Base-by-base conservation (phyloP, 1,140 invertebrate species). In the Thaumetopoea pityocampa region DNA sequence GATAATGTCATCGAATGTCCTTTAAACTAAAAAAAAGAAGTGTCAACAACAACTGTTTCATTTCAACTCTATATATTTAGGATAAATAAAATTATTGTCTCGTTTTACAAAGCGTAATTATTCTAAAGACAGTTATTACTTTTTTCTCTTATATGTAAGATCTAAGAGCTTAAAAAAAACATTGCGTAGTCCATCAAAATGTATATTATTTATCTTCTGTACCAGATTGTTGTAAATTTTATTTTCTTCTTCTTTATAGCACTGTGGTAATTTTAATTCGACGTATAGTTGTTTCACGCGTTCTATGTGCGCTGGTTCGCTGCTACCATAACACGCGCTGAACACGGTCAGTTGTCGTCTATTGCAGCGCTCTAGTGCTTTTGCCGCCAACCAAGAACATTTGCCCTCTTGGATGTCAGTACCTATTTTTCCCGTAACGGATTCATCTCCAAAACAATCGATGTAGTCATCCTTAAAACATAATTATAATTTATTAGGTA, bases 401-500 rank as follows among this genome's bases (percentile, higher is more conserved):
- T 97, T 97, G 9, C 93, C 93, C 65, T 96, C 93, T 60, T 90
- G 79, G 43, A 97, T 96, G 63, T 97, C 96, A 3, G 88, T 94
- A 0, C 92, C 91, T 15, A 89, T 70, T 84, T 96, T 97, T 4
- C 94, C 94, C 10, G 89, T 94, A 0, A 91, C 69, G 7, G 85
- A 72, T 6, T 89, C 77, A 67, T 95, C 88, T 0, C 94, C 94
- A 73, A 89, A 96, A 67, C 90, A 94, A 70, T 96, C 94, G 12
- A 96, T 78, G 67, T 90, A 96, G 69, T 97, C 96, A 79, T 97
- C 92, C 88, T 67, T 11, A 6, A 49, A 40, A 45, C 7, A 34
- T 17, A 30, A 22, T 6, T 22, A 19, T 18, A n/a, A 35, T 23
- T 12, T 24, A 24, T n/a, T n/a, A n/a, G n/a, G n/a, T n/a, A n/a